Evolutionary conservation across 1,140 invertebrate genomes (phyloP), one percentile per base, ranked within the genome.

Genomic region (Heterodera carotae): DNA sequence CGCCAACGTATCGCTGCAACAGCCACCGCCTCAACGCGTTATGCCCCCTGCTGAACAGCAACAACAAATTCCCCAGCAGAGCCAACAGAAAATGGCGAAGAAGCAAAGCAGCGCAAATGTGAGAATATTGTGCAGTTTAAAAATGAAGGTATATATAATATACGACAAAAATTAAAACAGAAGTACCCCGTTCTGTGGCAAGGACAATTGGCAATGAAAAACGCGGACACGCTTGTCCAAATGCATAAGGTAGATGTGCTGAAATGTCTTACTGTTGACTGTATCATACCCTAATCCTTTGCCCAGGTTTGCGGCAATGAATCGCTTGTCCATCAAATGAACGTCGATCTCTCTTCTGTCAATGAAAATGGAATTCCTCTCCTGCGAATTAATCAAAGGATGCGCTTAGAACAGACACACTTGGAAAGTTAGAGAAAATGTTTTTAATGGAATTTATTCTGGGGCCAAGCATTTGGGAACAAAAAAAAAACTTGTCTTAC

Each of bases 111-210:
- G 43, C 78, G 64, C 70, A 27, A 76, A 77, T 56, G 62, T 69
- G 36, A 34, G 75, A 39, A 70, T 56, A 72, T 33, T 43, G 25
- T 2, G 29, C 36, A n/a, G n/a, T n/a, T n/a, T 71, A 33, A 71
- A 71, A 71, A 34, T 43, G 18, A 43, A 15, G 18, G 69, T 59
- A 6, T 71, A 71, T 56, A 60, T 7, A 72, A 10, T 22, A 43
- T 6, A 72, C 25, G 29, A 25, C 22, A 76, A 72, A 81, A 71
- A 7, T 68, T 77, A 69, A 88, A 88, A 1, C 90, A 94, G 91
- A 91, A 93, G 36, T 95, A 96, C 89, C 94, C 94, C 1, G 92
- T 97, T 34, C 94, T 97, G 92, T 98, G 96, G 96, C 94, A 96
- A 90, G 96, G 96, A 1, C 88, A 95, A 48, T 88, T 98, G 80